Evolutionary conservation across 2,113 vertebrate genomes (phyloP).

Genomic region (Oncorhynchus nerka): DNA sequence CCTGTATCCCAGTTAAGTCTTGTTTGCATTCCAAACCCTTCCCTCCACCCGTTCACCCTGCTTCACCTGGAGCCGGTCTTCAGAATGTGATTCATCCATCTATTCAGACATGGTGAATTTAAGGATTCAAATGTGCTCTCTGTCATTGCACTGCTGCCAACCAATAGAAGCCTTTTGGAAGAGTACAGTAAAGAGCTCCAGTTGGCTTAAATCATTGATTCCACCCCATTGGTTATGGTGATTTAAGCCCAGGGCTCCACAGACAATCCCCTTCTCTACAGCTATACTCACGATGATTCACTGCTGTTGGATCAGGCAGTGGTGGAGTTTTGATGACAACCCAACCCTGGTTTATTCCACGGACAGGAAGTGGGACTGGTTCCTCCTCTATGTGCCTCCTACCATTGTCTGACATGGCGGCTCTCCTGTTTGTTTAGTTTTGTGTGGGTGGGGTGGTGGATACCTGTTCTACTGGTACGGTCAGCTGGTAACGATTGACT

Average conservation of each 20-base stretch:
- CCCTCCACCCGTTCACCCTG: neutral
- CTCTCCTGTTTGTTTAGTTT: neutral
- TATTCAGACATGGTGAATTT: neutral
- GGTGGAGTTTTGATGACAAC: neutral
- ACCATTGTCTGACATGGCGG: neutral
- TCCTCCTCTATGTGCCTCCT: neutral
- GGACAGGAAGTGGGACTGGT: neutral
- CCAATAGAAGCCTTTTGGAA: neutral
- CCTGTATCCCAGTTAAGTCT: neutral
- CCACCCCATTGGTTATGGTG: too few relatives aligned
- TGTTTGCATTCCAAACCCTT: conserved; percentile 25
- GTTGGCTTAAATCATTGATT: neutral
- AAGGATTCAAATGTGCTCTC: neutral
- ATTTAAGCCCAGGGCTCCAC: too few relatives aligned
- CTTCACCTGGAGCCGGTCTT: neutral
- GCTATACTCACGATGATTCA: too few relatives aligned
- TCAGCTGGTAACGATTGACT: too few relatives aligned
- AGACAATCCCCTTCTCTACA: too few relatives aligned
- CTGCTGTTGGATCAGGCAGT: too few relatives aligned
- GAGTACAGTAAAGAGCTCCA: neutral
- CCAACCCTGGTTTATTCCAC: neutral
- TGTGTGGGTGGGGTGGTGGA: neutral
- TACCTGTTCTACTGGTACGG: neutral
- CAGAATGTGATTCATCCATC: neutral
- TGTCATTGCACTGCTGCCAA: neutral